A percentile compares a stretch with the other conserved stretches of the same genome.
Conservation (phyloP, 2,888 invertebrate species). For the Litoditis marina region DNA sequence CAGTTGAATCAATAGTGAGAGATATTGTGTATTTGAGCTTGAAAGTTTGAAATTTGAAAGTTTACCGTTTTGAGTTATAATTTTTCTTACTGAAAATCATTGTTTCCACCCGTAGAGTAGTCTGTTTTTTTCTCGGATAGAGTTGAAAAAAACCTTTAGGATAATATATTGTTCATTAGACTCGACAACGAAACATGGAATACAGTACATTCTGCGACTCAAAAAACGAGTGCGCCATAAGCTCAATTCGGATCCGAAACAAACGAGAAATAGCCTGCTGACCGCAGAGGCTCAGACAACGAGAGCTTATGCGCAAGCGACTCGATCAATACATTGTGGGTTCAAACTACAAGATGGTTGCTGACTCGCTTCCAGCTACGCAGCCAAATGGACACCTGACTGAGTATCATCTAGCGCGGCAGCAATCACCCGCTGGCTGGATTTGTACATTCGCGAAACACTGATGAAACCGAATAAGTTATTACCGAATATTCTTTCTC, state of each 20-base stretch:
- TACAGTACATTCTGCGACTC: background rate
- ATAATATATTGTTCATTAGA: background rate
- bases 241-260: too few relatives aligned
- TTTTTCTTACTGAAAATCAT: too few relatives aligned
- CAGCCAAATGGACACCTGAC: background rate
- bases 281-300: background rate
- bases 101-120: too few relatives aligned
- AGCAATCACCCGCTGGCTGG: background rate
- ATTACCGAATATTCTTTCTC: background rate
- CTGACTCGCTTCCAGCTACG: background rate
- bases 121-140: background rate
- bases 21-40: too few relatives aligned
- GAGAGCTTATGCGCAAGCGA: background rate
- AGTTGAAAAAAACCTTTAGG: background rate
- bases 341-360: background rate
- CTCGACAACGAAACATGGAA: background rate
- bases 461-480: background rate
- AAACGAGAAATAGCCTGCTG: too few relatives aligned
- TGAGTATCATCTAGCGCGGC: background rate
- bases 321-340: background rate
- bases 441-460: background rate
- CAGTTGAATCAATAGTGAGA: too few relatives aligned
- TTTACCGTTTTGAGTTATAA: too few relatives aligned
- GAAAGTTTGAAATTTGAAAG: too few relatives aligned
- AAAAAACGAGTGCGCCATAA: background rate